A percentile compares a stretch with the other conserved stretches of the same genome.
Conservation (phyloP, 2,888 invertebrate species). For the Himalopsyche japonica region DNA sequence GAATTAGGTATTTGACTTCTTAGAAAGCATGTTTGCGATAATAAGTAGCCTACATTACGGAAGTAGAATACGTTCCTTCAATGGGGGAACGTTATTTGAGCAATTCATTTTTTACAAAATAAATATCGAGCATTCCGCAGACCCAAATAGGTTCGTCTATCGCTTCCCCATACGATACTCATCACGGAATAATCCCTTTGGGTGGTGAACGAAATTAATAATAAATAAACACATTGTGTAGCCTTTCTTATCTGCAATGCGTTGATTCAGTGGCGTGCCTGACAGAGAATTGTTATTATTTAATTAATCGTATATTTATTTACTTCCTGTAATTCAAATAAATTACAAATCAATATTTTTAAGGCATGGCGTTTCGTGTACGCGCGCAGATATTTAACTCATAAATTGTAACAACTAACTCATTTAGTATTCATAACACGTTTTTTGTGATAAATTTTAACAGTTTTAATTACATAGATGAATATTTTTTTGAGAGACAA, state of each 20-base stretch:
- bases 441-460: too few species aligned
- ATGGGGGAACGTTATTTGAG: too few species aligned
- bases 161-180: not conserved
- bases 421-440: too few species aligned
- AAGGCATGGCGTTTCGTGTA: not conserved
- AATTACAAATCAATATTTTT: not conserved
- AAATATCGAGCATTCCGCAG: not conserved
- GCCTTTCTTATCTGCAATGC: slow-evolving; percentile 1
- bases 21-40: too few species aligned
- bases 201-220: not conserved
- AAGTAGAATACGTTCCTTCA: too few species aligned
- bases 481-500: too few species aligned
- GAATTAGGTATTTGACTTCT: too few species aligned
- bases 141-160: not conserved
- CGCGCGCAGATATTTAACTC: not conserved
- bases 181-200: not conserved
- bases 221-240: not conserved
- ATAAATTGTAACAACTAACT: not conserved
- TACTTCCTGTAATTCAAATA: not conserved
- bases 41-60: too few species aligned
- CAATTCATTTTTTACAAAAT: too few species aligned
- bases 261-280: not conserved
- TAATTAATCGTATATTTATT: not conserved
- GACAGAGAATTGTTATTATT: not conserved
- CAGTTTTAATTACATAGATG: too few species aligned